Conservation (phyloP, 2,888 invertebrate species). For the Phasia obesa region DNA sequence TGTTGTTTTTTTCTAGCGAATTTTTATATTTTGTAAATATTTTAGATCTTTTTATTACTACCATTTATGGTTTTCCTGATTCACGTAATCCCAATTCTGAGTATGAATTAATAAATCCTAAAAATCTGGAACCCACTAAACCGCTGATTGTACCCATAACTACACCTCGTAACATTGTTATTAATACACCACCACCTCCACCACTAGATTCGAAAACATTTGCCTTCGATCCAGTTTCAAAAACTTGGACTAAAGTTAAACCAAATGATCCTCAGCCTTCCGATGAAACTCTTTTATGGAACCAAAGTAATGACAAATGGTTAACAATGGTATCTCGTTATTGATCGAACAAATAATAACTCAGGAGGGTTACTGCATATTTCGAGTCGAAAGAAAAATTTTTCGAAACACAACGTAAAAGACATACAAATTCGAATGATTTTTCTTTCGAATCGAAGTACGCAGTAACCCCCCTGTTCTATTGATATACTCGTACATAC, state of each 20-base stretch:
- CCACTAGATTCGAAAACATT: constrained; percentile 77
- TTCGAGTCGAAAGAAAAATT: too few relatives aligned
- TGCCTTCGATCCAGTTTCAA: constrained; percentile 75
- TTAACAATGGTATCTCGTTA: constrained; percentile 74
- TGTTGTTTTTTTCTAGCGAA: background rate
- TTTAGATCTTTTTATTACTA: constrained; percentile 26
- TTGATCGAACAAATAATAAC: too few relatives aligned
- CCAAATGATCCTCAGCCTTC: constrained; percentile 75
- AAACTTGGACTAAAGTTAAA: constrained; percentile 76
- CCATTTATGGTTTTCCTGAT: constrained; percentile 66
- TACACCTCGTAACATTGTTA: constrained; percentile 71
- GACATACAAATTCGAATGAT: too few relatives aligned
- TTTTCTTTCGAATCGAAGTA: too few relatives aligned
- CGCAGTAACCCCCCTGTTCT: too few relatives aligned
- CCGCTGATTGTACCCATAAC: constrained; percentile 74
- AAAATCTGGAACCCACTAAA: constrained; percentile 65
- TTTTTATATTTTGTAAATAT: background rate
- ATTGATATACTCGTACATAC: background rate
- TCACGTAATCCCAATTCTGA: constrained; percentile 77
- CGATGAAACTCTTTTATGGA: constrained; percentile 78
- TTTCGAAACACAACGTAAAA: too few relatives aligned
- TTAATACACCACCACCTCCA: constrained; percentile 75
- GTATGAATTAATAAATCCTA: constrained; percentile 78
- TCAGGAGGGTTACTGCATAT: too few relatives aligned
- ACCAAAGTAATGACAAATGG: constrained; percentile 81